Conservation (phyloP, 2,113 vertebrate species). For the Mystacornis crossleyi region DNA sequence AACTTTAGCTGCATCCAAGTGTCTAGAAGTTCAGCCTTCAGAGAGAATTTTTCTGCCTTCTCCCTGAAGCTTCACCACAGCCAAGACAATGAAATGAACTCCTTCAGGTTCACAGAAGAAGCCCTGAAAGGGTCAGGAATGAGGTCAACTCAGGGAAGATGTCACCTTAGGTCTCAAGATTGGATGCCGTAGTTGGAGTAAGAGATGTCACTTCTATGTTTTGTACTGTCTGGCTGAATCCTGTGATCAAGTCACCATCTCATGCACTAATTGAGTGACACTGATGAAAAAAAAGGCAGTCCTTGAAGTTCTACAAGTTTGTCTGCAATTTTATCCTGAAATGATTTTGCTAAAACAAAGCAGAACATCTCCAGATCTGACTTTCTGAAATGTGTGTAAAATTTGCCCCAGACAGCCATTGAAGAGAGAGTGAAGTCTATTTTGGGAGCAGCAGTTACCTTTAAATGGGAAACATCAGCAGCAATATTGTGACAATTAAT, state of each 20-base stretch:
- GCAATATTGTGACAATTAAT: not conserved
- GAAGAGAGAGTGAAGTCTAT: not conserved
- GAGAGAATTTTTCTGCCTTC: not conserved
- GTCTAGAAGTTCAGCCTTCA: not conserved
- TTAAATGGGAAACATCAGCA: not conserved
- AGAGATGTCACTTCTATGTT: not conserved
- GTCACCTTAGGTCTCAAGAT: not conserved
- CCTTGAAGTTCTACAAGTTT: not conserved
- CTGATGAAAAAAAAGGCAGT: not conserved
- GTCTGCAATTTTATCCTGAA: not conserved
- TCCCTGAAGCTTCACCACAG: not conserved
- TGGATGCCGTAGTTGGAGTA: not conserved
- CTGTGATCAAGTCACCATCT: not conserved
- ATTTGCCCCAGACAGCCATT: rapidly evolving
- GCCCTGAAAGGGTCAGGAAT: not conserved
- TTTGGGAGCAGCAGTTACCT: not conserved
- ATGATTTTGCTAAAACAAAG: not conserved
- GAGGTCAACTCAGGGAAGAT: not conserved
- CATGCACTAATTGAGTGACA: not conserved
- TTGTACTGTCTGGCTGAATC: not conserved
- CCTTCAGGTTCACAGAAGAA: not conserved
- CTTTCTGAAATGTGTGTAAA: not conserved
- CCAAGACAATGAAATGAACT: rapidly evolving
- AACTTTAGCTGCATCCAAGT: not conserved
- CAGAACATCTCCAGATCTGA: not conserved